Evolutionary conservation across 2,113 vertebrate genomes (phyloP).

Genomic region (Genyomyrus donnyi): DNA sequence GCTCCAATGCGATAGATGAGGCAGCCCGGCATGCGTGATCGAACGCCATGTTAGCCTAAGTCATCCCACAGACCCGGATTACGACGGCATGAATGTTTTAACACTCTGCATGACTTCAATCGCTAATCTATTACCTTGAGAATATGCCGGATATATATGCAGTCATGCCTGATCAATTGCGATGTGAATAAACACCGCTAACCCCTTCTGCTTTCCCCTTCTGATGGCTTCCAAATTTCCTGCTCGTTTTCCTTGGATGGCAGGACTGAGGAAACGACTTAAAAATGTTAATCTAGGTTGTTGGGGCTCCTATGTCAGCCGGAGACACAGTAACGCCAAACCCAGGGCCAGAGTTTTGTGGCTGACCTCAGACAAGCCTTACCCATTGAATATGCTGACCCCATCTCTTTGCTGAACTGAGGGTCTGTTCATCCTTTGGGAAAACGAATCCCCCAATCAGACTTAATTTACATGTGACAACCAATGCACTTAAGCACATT

Average conservation of each 20-base stretch:
- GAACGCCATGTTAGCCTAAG: neutral
- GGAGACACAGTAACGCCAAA: neutral
- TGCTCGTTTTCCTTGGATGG: neutral
- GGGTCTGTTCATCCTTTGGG: neutral
- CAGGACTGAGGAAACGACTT: neutral
- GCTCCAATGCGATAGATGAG: neutral
- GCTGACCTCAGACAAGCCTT: neutral
- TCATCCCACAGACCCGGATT: neutral
- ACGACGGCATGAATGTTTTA: neutral
- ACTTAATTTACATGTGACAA: neutral
- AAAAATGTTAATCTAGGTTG: neutral
- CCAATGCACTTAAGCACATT: neutral
- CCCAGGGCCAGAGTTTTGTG: neutral
- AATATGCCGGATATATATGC: neutral
- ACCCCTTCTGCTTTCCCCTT: neutral
- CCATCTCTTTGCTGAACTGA: neutral
- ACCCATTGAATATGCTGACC: neutral
- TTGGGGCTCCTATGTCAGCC: neutral
- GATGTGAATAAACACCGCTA: neutral
- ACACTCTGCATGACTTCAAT: neutral
- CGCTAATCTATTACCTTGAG: neutral
- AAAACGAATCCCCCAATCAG: neutral
- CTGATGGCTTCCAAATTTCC: neutral
- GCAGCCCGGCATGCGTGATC: neutral
- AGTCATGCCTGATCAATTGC: neutral